phyloP scores from a whole-genome alignment of 1,140 invertebrate genomes.

The silkworm (Bombyx mori) region ASM3026992v2 NC_085129.1:6294501-6295000 shows the following conservation, averaged over 20 bases:
- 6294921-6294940: constrained; percentile 28
- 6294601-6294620: constrained; percentile 47
- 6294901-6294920: constrained; percentile 17
- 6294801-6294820: too few relatives aligned
- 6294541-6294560: constrained; percentile 47
- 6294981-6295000: constrained; percentile 16
- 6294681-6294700: background rate
- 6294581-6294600: constrained; percentile 42
- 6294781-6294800: too few relatives aligned
- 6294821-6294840: too few relatives aligned
- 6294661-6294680: constrained; percentile 5
- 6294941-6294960: constrained; percentile 12
- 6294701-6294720: too few relatives aligned
- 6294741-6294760: too few relatives aligned
- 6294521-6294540: constrained; percentile 32
- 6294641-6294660: constrained; percentile 35
- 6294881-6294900: constrained; percentile 1
- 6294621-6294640: constrained; percentile 23
- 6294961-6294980: constrained; percentile 13
- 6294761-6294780: too few relatives aligned
- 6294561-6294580: constrained; percentile 48
- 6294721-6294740: too few relatives aligned
- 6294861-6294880: constrained; percentile 10
- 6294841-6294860: too few relatives aligned
- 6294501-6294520: constrained; percentile 25